phyloP scores from a whole-genome alignment of 1,140 invertebrate species.

The Drosophila jambulina region DNA sequence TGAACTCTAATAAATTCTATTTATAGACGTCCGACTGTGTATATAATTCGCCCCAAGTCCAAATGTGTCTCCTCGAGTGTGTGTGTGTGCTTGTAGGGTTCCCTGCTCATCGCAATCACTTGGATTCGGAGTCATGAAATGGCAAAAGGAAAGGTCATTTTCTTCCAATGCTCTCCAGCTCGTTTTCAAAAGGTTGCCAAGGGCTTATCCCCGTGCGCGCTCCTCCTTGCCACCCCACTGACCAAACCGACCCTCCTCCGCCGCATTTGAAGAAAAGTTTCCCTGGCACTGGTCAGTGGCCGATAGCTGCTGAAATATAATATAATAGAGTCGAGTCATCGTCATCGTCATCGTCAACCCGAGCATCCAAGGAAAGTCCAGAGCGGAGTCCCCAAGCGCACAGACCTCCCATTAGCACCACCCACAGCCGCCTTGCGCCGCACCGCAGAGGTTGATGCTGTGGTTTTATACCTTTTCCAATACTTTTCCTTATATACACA shows the following conservation, averaged over 20 bases:
- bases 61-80: conserved; percentile 13
- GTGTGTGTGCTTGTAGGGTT: conserved; percentile 27
- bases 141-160: conserved; percentile 80
- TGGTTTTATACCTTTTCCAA: conserved; percentile 76
- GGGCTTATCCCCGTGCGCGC: conserved; percentile 53
- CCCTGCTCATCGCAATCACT: conserved; percentile 62
- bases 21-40: conserved; percentile 7
- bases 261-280: conserved; percentile 68
- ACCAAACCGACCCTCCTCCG: neutral
- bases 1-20: neutral
- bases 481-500: conserved; percentile 55
- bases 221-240: neutral
- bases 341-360: conserved; percentile 37
- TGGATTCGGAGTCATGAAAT: conserved; percentile 67
- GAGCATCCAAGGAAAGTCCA: conserved; percentile 39
- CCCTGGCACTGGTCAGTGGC: conserved; percentile 59
- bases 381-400: conserved; percentile 37
- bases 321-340: conserved; percentile 80
- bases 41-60: conserved; percentile 10
- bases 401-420: conserved; percentile 30
- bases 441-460: conserved; percentile 51
- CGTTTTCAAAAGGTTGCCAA: conserved; percentile 78
- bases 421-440: conserved; percentile 11
- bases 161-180: conserved; percentile 72
- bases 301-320: conserved; percentile 76